Conservation (phyloP, 2,888 invertebrate species). For the Callimorpha dominula region DNA sequence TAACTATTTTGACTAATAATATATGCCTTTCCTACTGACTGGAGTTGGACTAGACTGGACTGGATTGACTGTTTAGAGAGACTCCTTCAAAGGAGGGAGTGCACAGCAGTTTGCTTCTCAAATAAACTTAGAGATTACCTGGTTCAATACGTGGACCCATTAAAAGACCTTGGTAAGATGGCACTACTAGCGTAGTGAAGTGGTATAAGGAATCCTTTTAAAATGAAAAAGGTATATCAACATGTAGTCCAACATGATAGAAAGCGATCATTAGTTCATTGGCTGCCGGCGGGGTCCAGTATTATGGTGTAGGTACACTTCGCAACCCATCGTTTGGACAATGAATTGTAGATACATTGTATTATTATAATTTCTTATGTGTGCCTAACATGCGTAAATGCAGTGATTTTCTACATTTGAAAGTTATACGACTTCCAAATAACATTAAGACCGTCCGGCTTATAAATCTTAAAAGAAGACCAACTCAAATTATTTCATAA, state of each 20-base stretch:
- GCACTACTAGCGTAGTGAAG: not conserved
- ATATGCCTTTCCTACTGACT: too few species aligned
- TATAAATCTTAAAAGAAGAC: not conserved
- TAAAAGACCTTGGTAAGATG: not conserved
- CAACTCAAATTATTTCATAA: too few species aligned
- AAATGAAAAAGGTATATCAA: slow-evolving; percentile 21
- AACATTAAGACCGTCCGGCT: not conserved
- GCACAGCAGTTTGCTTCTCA: too few species aligned
- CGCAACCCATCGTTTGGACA: slow-evolving; percentile 73
- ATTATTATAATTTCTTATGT: slow-evolving; percentile 57
- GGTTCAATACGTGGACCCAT: too few species aligned
- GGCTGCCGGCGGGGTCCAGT: slow-evolving; percentile 62
- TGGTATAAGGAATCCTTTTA: not conserved
- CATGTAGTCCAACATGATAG: slow-evolving; percentile 22
- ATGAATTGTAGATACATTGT: slow-evolving; percentile 60
- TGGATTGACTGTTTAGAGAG: too few species aligned
- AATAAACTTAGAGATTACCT: too few species aligned
- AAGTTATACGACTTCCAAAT: not conserved
- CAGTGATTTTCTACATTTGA: slow-evolving; percentile 18
- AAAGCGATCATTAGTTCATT: slow-evolving; percentile 62
- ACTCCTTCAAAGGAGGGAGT: too few species aligned
- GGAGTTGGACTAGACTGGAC: too few species aligned
- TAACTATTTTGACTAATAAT: too few species aligned
- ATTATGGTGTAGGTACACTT: slow-evolving; percentile 56
- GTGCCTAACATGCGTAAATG: slow-evolving; percentile 38